A percentile compares a stretch with the other conserved stretches of the same genome.
Conservation (phyloP, 2,888 invertebrate genomes). For the Ypsolopha scabrella region DNA sequence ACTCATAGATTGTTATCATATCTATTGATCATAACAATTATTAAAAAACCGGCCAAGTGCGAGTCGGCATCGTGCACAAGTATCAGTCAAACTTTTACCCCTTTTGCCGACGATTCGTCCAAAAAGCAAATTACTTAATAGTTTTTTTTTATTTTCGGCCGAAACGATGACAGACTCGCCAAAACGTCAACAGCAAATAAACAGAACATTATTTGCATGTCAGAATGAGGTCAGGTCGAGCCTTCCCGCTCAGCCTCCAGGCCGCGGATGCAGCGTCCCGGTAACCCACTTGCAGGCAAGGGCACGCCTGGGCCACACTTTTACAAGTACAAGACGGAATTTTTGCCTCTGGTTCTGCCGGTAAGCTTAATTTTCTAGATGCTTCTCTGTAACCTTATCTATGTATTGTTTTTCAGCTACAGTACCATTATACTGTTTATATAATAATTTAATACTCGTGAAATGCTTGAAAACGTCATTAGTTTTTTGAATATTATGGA, state of each 20-base stretch:
- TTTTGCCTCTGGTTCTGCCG: no score
- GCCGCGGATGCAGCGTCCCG: conserved; percentile 44
- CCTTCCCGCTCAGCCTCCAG: conserved; percentile 15
- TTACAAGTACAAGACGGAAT: no score
- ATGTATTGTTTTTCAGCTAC: no score
- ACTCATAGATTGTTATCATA: background rate
- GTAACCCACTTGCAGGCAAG: conserved; percentile 53
- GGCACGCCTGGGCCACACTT: conserved; percentile 22
- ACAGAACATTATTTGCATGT: background rate
- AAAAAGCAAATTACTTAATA: no score
- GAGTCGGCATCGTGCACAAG: background rate
- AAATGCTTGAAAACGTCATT: no score
- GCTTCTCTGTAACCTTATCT: no score
- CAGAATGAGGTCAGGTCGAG: conserved; percentile 44
- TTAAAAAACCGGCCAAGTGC: background rate
- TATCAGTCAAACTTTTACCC: background rate
- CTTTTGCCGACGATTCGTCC: background rate
- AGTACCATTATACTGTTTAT: no score
- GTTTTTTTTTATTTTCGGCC: background rate
- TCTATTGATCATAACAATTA: background rate
- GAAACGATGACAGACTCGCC: background rate
- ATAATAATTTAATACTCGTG: no score
- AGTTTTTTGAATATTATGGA: no score
- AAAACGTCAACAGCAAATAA: background rate
- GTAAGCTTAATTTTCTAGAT: no score